These are phyloP conservation scores for Eupithecia centaureata DNA, from an alignment of 2,888 invertebrate genomes.

Conservation along the genomic window DNA sequence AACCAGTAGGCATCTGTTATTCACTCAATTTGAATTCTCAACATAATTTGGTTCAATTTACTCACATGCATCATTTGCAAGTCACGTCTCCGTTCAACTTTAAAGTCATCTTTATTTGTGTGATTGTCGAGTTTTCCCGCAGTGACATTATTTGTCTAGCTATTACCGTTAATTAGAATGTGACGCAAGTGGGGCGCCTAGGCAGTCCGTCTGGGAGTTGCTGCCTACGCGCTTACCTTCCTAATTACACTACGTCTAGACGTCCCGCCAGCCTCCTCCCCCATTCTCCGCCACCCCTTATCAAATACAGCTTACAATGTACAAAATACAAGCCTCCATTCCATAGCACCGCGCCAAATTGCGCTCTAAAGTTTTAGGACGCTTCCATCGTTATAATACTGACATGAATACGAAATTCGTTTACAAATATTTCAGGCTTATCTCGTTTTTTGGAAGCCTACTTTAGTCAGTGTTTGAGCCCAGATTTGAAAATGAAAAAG, in stretches of 20 bases:
- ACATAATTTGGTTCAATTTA: constrained; percentile 39
- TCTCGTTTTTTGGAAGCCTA: not conserved
- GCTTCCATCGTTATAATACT: constrained; percentile 21
- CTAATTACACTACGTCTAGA: constrained; percentile 81
- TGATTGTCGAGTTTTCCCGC: constrained; percentile 26
- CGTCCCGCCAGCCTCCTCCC: constrained; percentile 68
- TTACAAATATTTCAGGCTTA: constrained; percentile 9
- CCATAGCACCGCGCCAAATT: constrained; percentile 35
- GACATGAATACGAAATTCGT: constrained; percentile 15
- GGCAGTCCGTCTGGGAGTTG: constrained; percentile 50
- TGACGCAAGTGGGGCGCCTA: constrained; percentile 61
- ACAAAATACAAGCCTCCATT: constrained; percentile 44
- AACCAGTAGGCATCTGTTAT: not conserved
- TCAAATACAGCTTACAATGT: constrained; percentile 59
- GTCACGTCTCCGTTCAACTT: constrained; percentile 24
- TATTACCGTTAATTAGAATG: constrained; percentile 61
- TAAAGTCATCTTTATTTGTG: constrained; percentile 34
- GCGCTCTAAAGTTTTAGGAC: constrained; percentile 33
- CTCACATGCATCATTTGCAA: constrained; percentile 23
- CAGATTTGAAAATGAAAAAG: too few relatives aligned
- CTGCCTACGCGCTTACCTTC: constrained; percentile 79
- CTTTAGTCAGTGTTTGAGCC: not conserved
- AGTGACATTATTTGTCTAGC: constrained; percentile 49
- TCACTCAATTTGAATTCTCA: constrained; percentile 13
- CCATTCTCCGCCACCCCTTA: constrained; percentile 54